Base-by-base conservation (phyloP, 2,797 vertebrate genomes). In the Paratrypauchen microcephalus region DNA sequence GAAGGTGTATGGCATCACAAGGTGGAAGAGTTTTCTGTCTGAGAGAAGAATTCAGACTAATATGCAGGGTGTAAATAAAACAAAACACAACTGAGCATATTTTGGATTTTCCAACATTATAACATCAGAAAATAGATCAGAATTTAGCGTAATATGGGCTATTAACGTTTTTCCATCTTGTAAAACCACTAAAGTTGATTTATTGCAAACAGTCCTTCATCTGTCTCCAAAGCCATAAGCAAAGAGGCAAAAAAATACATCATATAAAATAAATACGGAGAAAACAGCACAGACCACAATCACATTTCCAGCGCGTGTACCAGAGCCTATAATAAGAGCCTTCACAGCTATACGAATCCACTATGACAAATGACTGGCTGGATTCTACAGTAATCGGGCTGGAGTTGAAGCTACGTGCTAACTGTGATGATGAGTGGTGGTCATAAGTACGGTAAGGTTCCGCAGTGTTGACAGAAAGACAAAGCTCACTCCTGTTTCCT, bases 401-500 rank as follows among this genome's bases (percentile, higher is more conserved):
- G 15, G 59, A 57, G 58, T 41, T 70, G 65, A 67, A 61, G 36
- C 32, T 76, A 61, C 77, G 18, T 75, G 73, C 82, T 70, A 70
- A 19, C 36, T 64, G 65, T 21, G 62, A 70, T 60, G 61, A 41
- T 65, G 48, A 79, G 67, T 68, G 66, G 48, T 55, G 41, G 55
- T 15, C 63, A 59, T 72, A 73, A 82, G 80, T 72, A 70, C 39
- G 65, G 70, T n/a, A 57, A 60, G 65, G 71, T 77, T 57, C 84
- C 84, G 72, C 72, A 83, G 64, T 57, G 65, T 28, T 58, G 79
- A 85, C 73, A 47, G 74, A 63, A 77, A 81, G 85, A 83, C 73
- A 86, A 36, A 36, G 32, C 32, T 83, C 79, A 80, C 64, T 79
- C 79, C 52, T 74, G 70, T 80, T 89, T 91, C 87, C 85, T 84